Conservation (phyloP, 2,888 invertebrate genomes). For the Zygogramma bicolorata region DNA sequence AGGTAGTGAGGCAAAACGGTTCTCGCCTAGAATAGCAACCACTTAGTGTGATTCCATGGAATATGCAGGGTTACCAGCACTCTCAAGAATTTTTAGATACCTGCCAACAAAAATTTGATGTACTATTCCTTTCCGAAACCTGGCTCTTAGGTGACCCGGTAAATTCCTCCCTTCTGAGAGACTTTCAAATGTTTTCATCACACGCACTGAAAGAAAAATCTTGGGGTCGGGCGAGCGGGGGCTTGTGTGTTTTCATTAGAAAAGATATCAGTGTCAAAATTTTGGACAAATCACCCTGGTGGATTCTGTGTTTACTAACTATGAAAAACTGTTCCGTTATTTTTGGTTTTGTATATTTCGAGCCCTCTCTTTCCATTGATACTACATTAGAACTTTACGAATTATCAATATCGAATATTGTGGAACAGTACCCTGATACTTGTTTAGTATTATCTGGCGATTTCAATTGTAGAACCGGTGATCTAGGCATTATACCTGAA, state of each 20-base stretch:
- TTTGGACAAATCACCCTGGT: neutral
- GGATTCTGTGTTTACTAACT: neutral
- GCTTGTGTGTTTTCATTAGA: neutral
- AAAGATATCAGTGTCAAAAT: neutral
- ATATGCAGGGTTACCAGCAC: neutral
- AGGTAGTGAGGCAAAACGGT: neutral
- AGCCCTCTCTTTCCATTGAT: too few relatives aligned
- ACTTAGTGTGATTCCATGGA: too few relatives aligned
- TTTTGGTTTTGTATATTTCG: too few relatives aligned
- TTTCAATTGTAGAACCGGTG: too few relatives aligned
- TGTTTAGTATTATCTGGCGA: too few relatives aligned
- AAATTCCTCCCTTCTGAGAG: neutral
- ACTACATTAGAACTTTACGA: too few relatives aligned
- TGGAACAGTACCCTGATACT: too few relatives aligned
- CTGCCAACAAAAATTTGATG: neutral
- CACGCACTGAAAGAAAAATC: slow-evolving; percentile 6
- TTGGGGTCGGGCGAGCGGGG: neutral
- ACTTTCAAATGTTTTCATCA: neutral
- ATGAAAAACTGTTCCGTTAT: too few relatives aligned
- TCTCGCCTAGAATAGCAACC: neutral
- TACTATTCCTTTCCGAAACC: neutral
- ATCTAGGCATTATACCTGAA: too few relatives aligned
- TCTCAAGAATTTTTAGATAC: neutral
- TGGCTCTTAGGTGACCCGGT: neutral
- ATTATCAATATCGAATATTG: too few relatives aligned